Conservation (phyloP, 2,888 invertebrate genomes). For the Tenodera sinensis region DNA sequence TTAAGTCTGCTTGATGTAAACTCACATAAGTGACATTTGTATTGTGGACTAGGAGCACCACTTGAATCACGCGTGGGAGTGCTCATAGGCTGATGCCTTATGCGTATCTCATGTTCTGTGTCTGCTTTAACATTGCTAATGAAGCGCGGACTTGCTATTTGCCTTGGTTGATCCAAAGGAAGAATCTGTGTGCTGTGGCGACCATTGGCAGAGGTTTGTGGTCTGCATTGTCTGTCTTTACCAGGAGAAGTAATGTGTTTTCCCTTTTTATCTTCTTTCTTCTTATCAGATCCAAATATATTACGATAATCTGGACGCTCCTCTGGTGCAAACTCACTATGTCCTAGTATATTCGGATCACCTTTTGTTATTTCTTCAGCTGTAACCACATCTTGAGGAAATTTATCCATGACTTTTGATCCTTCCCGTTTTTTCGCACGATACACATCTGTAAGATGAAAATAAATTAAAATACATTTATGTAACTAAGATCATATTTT, state of each 20-base stretch:
- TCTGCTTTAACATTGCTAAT: slow-evolving; percentile 39
- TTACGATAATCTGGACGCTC: slow-evolving; percentile 52
- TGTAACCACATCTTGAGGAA: slow-evolving; percentile 69
- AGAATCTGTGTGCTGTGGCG: slow-evolving; percentile 6
- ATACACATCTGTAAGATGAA: slow-evolving; percentile 53
- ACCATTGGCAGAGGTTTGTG: slow-evolving; percentile 15
- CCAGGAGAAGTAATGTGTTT: not conserved
- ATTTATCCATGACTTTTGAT: slow-evolving; percentile 66
- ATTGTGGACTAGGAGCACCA: slow-evolving; percentile 36
- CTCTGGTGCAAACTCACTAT: slow-evolving; percentile 54
- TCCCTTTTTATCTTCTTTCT: slow-evolving; percentile 18
- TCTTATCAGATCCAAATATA: slow-evolving; percentile 51
- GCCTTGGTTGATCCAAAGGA: slow-evolving; percentile 32
- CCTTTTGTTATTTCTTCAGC: slow-evolving; percentile 72
- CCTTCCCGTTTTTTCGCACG: slow-evolving; percentile 57
- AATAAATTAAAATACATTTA: not conserved
- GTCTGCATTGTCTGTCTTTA: not conserved
- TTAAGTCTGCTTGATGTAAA: slow-evolving; percentile 68
- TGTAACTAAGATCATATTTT: not conserved
- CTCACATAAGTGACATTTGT: slow-evolving; percentile 60
- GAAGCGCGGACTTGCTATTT: slow-evolving; percentile 51
- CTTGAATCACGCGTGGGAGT: slow-evolving; percentile 8
- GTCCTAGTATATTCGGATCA: slow-evolving; percentile 63
- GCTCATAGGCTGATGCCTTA: slow-evolving; percentile 52
- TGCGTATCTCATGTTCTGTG: slow-evolving; percentile 60